Evolutionary conservation across 2,888 invertebrate genomes (phyloP).

Genomic region (Pantelozetes paolii): DNA sequence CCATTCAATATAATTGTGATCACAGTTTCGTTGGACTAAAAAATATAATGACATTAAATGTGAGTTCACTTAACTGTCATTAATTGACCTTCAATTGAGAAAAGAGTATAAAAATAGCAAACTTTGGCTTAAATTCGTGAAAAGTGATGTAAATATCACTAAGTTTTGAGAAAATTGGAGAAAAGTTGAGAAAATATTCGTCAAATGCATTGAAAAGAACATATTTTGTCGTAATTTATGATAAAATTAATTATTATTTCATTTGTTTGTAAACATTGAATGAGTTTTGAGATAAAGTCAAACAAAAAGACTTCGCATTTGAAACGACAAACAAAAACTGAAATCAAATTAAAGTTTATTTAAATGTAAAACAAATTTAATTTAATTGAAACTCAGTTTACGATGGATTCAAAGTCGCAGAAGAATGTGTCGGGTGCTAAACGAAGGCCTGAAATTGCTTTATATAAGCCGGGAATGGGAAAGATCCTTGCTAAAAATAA

Average conservation of each 20-base stretch:
- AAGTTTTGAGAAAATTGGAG: too few species aligned
- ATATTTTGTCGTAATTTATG: slow-evolving; percentile 4
- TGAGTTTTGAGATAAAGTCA: slow-evolving; percentile 12
- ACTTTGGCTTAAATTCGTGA: too few species aligned
- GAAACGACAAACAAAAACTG: not conserved
- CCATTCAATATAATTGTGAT: too few species aligned
- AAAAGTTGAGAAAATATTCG: too few species aligned
- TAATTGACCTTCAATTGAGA: too few species aligned
- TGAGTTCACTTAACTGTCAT: too few species aligned
- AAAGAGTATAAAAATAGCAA: too few species aligned
- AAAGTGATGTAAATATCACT: too few species aligned
- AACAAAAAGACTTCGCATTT: slow-evolving; percentile 22
- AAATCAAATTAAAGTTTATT: not conserved
- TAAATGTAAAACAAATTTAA: not conserved
- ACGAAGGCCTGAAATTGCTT: slow-evolving; percentile 20
- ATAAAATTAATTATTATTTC: not conserved
- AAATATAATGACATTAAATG: too few species aligned
- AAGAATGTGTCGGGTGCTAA: not conserved
- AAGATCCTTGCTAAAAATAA: slow-evolving; percentile 20
- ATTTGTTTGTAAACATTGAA: not conserved
- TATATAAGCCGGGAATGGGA: slow-evolving; percentile 36
- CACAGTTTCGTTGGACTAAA: too few species aligned
- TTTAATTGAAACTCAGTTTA: not conserved
- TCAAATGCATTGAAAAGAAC: too few species aligned
- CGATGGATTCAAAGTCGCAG: slow-evolving; percentile 8